Evolutionary conservation across 2,888 invertebrate genomes (phyloP).

Genomic region (Saturnia japonica): DNA sequence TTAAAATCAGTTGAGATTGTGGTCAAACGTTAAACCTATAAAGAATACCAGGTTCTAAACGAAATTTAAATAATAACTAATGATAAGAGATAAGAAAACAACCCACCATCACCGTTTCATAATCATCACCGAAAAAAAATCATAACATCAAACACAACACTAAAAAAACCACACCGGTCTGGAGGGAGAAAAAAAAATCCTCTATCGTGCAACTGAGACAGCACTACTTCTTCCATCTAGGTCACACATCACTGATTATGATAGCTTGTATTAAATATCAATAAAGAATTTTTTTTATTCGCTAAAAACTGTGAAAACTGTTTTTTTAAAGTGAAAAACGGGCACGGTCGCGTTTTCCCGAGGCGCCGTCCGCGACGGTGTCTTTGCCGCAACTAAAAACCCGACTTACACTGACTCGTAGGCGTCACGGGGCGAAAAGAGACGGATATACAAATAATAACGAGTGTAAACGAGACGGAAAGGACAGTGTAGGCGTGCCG

Average conservation of each 20-base stretch:
- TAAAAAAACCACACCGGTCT: not conserved
- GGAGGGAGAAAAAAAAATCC: conserved; percentile 6
- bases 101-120: not conserved
- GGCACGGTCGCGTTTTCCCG: conserved; percentile 35
- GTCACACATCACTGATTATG: conserved; percentile 38
- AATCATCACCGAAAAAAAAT: not conserved
- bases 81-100: not conserved
- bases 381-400: conserved; percentile 77
- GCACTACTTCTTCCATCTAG: conserved; percentile 36
- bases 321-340: conserved; percentile 32
- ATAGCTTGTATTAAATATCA: conserved; percentile 22
- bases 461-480: conserved; percentile 45
- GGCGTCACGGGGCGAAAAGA: conserved; percentile 63
- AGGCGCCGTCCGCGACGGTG: conserved; percentile 63
- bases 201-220: conserved; percentile 39
- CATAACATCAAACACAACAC: conserved; percentile 9
- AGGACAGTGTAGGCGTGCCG: conserved; percentile 60
- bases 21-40: no score
- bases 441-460: conserved; percentile 44
- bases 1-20: no score
- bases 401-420: conserved; percentile 64
- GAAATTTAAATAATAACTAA: not conserved
- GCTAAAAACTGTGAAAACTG: conserved; percentile 22
- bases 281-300: conserved; percentile 28
- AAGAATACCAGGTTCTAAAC: not conserved